phyloP scores from a whole-genome alignment of 2,113 vertebrate genomes.

The Carollia perspicillata region DNA sequence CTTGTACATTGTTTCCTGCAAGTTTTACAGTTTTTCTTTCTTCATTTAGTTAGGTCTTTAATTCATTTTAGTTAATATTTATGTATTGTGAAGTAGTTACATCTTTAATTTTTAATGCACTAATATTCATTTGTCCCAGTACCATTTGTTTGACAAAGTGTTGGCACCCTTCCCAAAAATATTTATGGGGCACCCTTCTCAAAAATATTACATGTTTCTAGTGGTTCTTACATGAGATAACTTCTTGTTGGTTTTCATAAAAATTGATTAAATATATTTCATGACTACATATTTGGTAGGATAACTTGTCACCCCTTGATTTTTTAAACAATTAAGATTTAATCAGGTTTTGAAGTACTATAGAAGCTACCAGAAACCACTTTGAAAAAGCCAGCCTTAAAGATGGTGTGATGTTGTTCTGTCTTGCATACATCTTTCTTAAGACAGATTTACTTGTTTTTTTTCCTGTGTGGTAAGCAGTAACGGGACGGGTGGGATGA shows the following conservation, averaged over 20 bases:
- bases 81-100: neutral
- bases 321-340: neutral
- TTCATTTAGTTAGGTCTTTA: neutral
- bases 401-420: neutral
- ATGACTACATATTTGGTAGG: neutral
- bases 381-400: neutral
- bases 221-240: neutral
- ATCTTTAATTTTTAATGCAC: neutral
- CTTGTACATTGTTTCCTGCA: neutral
- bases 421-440: neutral
- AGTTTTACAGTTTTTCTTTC: neutral
- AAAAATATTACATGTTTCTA: neutral
- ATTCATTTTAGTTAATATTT: neutral
- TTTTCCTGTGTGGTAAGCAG: neutral
- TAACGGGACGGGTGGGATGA: neutral
- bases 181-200: neutral
- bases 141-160: neutral
- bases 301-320: neutral
- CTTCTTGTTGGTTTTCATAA: conserved; percentile 1
- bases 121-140: neutral
- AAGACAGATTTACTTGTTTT: neutral
- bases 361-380: neutral
- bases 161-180: neutral
- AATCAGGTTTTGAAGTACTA: neutral
- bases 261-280: neutral